A percentile compares a stretch with the other conserved stretches of the same genome.
Evolutionary conservation across 2,113 vertebrate genomes (phyloP).

Genomic region (Notothenia coriiceps): DNA sequence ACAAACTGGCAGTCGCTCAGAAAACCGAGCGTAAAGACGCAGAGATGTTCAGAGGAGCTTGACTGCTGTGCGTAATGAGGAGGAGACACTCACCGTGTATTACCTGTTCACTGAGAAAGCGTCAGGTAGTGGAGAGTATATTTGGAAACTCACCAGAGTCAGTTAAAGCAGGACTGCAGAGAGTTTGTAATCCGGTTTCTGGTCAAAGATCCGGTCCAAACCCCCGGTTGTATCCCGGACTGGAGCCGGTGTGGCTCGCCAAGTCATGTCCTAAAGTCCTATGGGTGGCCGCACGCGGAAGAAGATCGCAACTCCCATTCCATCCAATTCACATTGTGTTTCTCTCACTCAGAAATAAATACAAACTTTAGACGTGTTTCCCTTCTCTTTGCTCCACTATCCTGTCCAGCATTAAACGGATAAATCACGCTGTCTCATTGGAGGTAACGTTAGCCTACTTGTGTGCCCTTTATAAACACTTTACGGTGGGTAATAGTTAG

Average conservation of each 20-base stretch:
- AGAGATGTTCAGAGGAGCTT: background rate
- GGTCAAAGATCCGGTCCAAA: conserved; percentile 10
- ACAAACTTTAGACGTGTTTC: conserved; percentile 14
- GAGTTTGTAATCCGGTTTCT: conserved; percentile 54
- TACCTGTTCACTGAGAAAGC: background rate
- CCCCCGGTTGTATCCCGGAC: background rate
- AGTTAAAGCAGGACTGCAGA: conserved; percentile 15
- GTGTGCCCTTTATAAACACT: conserved; percentile 80
- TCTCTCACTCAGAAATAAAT: conserved; percentile 12
- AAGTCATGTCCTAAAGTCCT: conserved; percentile 27
- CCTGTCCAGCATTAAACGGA: conserved; percentile 2
- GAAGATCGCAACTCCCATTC: conserved; percentile 24
- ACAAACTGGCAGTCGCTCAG: conserved; percentile 59
- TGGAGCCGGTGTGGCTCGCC: background rate
- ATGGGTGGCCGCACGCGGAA: background rate
- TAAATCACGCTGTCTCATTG: conserved; percentile 42
- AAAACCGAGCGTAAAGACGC: conserved; percentile 44
- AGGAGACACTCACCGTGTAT: background rate
- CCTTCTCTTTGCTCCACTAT: background rate
- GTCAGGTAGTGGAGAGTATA: conserved; percentile 3
- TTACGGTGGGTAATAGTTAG: conserved; percentile 77
- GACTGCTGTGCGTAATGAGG: conserved; percentile 26
- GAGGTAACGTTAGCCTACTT: conserved; percentile 58
- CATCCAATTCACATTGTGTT: conserved; percentile 40
- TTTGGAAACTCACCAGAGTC: conserved; percentile 70